Conservation (phyloP, 2,888 invertebrate genomes). For the Acheta domesticus region DNA sequence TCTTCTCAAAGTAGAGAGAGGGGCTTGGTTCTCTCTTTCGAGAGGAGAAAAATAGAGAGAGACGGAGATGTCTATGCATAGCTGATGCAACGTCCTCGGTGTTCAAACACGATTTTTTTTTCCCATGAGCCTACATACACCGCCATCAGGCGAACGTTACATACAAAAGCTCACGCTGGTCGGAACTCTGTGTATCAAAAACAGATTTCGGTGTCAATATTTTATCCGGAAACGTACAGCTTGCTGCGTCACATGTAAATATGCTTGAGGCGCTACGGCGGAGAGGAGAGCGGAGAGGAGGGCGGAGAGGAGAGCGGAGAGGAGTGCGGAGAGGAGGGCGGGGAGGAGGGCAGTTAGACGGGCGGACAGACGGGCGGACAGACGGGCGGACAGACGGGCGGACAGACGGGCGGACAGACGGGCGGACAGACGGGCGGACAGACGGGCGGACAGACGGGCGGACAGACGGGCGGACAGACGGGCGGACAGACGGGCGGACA, state of each 20-base stretch:
- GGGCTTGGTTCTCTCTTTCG: neutral
- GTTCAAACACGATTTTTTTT: neutral
- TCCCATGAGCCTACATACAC: neutral
- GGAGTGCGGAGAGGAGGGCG: no score
- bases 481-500: no score
- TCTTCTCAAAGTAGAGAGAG: neutral
- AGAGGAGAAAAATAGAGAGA: neutral
- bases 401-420: no score
- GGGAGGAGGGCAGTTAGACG: no score
- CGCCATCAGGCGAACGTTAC: neutral
- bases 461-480: no score
- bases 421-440: no score
- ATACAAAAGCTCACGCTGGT: neutral
- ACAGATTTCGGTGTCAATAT: constrained; percentile 9
- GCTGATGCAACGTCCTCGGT: neutral
- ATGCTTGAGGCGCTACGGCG: neutral
- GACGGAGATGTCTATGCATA: neutral
- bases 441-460: no score
- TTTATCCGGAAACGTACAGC: neutral
- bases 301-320: neutral
- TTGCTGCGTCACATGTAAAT: neutral
- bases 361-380: no score
- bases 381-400: no score
- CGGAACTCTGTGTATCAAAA: neutral
- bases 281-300: neutral